Base-by-base conservation (phyloP, 2,888 invertebrate species). In the Odontothrips loti region DNA sequence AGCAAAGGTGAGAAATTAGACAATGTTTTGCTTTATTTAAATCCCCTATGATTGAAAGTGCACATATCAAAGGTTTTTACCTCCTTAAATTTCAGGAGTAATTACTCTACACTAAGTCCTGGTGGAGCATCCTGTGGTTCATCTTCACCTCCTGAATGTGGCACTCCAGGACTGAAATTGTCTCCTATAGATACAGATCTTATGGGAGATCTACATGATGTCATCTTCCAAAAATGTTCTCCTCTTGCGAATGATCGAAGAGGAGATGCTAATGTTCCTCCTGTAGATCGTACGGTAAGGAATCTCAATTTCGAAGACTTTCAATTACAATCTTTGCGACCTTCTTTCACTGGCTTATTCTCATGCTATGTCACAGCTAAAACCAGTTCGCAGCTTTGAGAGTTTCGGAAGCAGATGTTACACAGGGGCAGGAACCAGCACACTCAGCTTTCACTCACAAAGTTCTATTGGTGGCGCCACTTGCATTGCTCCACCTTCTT, bases 201-300 rank as follows among this genome's bases (percentile, higher is more conserved):
- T 81, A 90, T 93, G 89, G 91, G 91, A 83, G 94, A 94, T 87
- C 88, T 92, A 85, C 89, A 90, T 84, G 90, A 91, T 85, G 88
- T 91, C 79, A 87, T 91, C 83, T 90, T 90, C 82, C 85, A 87
- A 75, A 86, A 87, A 34, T 85, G 88, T 27, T 83, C 85, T 63
- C 82, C 84, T 27, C 80, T 83, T 10, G 47, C 51, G 20, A 81
- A 79, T 20, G 81, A 82, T 17, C 82, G 83, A 29, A 87, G 87
- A 47, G 83, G 75, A 9, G 82, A 83, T 82, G 89, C 90, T 83
- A 89, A 90, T 83, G 90, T 89, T 75, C 92, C 92, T 81, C 89
- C 90, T 79, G 91, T 92, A 81, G 92, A 92, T 86, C 88, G 91
- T 81, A 83, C 83, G 80, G 84, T 84, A 82, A 84, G 83, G 82